Conservation (phyloP, 92 coral and sea anemone genomes). For the Parazoanthus swiftii region DNA sequence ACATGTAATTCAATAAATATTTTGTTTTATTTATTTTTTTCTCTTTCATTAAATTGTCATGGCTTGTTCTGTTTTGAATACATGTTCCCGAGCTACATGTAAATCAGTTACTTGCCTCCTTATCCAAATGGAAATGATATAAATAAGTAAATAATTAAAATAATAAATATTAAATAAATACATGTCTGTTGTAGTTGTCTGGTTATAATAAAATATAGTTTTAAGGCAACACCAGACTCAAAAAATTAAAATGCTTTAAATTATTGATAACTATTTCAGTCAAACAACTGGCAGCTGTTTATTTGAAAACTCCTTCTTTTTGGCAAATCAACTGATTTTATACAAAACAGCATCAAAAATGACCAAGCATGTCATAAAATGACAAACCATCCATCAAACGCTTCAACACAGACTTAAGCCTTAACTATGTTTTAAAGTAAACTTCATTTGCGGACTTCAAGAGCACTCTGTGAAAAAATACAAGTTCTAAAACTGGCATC, state of each 20-base stretch:
- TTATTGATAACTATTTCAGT: not conserved
- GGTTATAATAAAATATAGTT: not conserved
- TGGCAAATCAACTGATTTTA: not conserved
- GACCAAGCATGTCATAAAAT: not conserved
- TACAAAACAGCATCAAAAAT: not conserved
- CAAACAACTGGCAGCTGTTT: slow-evolving; percentile 1
- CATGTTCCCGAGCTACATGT: no score
- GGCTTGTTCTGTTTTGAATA: no score
- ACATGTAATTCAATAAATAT: no score
- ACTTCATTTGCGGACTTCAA: not conserved
- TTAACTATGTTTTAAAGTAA: no score
- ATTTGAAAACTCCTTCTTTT: not conserved
- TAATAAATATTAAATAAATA: no score
- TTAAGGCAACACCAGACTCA: not conserved
- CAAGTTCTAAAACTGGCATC: not conserved
- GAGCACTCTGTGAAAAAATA: not conserved
- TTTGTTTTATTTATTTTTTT: no score
- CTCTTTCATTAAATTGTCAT: no score
- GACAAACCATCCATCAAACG: no score
- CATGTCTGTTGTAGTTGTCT: not conserved
- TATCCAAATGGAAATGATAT: no score
- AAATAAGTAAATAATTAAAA: no score
- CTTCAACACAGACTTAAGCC: not conserved
- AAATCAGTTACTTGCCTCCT: no score
- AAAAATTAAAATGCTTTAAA: not conserved